Conservation (phyloP, 2,888 invertebrate genomes). For the Yponomeuta malinellus region DNA sequence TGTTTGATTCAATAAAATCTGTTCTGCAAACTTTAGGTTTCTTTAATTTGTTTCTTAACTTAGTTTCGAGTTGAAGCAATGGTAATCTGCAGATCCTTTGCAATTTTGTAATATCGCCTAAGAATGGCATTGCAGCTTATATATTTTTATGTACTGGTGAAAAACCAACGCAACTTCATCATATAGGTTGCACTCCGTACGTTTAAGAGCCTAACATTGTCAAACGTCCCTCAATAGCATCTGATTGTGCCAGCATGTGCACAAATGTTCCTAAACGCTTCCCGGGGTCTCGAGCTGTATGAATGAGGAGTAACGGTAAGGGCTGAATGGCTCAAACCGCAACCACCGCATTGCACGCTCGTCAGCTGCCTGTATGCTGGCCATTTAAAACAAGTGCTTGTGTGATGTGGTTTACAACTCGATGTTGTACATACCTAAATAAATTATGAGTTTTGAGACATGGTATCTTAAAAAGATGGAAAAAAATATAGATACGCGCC, state of each 20-base stretch:
- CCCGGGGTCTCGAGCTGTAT: constrained; percentile 39
- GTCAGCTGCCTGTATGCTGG: constrained; percentile 22
- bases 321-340: constrained; percentile 42
- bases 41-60: too few species aligned
- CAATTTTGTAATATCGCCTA: too few species aligned
- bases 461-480: too few species aligned
- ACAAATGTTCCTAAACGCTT: constrained; percentile 42
- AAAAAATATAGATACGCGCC: too few species aligned
- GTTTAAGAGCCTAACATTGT: background rate
- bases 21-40: too few species aligned
- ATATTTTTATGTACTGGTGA: too few species aligned
- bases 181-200: background rate
- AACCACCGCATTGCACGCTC: constrained; percentile 39
- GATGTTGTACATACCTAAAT: background rate
- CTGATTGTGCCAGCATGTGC: constrained; percentile 13
- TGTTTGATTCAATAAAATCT: too few species aligned
- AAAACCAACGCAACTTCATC: too few species aligned
- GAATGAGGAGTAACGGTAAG: constrained; percentile 37
- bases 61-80: too few species aligned
- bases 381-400: background rate
- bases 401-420: background rate
- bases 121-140: too few species aligned
- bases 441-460: too few species aligned
- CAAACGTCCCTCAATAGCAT: constrained; percentile 7
- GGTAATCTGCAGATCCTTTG: too few species aligned